Evolutionary conservation across 2,888 invertebrate species (phyloP).

Genomic region (Cephus pulcher): DNA sequence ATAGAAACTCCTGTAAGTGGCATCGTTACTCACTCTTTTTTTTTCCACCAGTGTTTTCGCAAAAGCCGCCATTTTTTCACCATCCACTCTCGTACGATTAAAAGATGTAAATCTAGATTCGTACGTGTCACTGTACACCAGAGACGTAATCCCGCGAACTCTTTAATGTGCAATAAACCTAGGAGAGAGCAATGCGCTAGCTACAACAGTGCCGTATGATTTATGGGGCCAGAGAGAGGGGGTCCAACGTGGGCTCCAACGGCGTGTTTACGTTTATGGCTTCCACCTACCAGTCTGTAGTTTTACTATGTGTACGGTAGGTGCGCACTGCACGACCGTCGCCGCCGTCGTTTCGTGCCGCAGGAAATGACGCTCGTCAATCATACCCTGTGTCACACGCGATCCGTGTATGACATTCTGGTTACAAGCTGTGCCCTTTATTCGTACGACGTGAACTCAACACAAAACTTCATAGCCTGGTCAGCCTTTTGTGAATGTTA

Average conservation of each 20-base stretch:
- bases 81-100: slow-evolving; percentile 15
- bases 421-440: slow-evolving; percentile 1
- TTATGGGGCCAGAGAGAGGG: slow-evolving; percentile 29
- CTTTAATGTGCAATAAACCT: slow-evolving; percentile 37
- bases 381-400: slow-evolving; percentile 33
- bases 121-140: slow-evolving; percentile 30
- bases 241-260: slow-evolving; percentile 18
- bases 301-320: neutral
- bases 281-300: slow-evolving; percentile 17
- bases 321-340: slow-evolving; percentile 8
- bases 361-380: slow-evolving; percentile 45
- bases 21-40: no score
- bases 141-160: slow-evolving; percentile 30
- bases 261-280: slow-evolving; percentile 37
- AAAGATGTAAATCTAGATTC: slow-evolving; percentile 34
- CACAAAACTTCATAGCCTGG: slow-evolving; percentile 7
- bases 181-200: slow-evolving; percentile 20
- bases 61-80: neutral
- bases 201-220: slow-evolving; percentile 29
- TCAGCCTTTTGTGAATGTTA: no score
- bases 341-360: slow-evolving; percentile 36
- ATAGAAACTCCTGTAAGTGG: no score
- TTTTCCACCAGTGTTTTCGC: no score
- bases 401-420: neutral
- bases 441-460: slow-evolving; percentile 12